Evolutionary conservation across 1,140 invertebrate genomes (phyloP), one percentile per base, ranked within the genome.

Genomic region (Adelges cooleyi): DNA sequence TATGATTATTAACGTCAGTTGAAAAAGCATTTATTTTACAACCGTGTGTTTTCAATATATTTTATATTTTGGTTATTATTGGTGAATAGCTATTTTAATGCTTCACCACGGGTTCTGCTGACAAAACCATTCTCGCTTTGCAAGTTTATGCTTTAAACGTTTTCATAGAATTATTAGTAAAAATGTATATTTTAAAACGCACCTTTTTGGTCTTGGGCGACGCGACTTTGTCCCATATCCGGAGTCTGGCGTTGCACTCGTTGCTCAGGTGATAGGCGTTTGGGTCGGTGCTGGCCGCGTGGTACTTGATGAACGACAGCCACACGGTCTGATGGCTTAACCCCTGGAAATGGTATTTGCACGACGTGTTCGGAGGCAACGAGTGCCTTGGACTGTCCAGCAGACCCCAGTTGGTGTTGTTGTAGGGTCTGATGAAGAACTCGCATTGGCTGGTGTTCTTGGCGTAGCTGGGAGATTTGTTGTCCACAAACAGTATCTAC

Each of bases 281-380:
- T 0, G 78, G 76, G n/a, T 67, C 65, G n/a, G 25, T 65, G 22
- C 78, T 80, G 4, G 82, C 81, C 2, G 85, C 82, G 73, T 88
- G 84, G 71, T 88, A 90, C 73, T 89, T 89, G 71, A 89, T 81
- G 70, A 91, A 90, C 2, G 86, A 86, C 66, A 90, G 80, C 88
- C 87, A 91, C 17, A 91, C 85, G 50, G 86, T 84, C 74, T 90
- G 86, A 66, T 84, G 82, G 15, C 80, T 75, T 46, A 83, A 82
- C 15, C 86, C 87, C 74, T 83, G 78, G 62, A 83, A 81, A 59
- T 78, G 76, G 70, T 82, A 83, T 18, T 79, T 76, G 68, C 78
- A 80, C 13, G 77, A 78, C 9, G 77, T 78, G 69, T 78, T 77
- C 17, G 74, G 73, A 9, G 77, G 77, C 13, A 79, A 71, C 1